Evolutionary conservation across 2,888 invertebrate species (phyloP), one percentile per base, ranked within the genome.

Genomic region (Steinernema carpocapsae): DNA sequence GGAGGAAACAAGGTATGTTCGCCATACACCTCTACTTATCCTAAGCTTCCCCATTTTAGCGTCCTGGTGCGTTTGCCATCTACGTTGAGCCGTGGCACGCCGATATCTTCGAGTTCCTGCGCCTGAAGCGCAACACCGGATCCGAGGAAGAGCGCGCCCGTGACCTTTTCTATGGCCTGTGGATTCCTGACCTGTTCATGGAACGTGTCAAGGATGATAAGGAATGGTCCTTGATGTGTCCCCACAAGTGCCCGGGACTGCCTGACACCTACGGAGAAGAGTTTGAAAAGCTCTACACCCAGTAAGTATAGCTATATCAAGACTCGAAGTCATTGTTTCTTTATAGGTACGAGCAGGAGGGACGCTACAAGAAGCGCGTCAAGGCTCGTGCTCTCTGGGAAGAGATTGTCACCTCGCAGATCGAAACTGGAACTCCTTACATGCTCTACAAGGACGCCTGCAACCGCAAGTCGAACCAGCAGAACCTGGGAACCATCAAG

Each of bases 31-130:
- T 37, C 37, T 45, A 14, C 29, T 12, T 22, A 19, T 19, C 19
- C 22, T 6, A 45, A 14, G 64, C 1, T 6, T 48, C n/a, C 48
- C 6, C n/a, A 64, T 37, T 37, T 37, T 29, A 91, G 91, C 90
- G 97, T 78, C 97, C 97, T 0, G 97, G 97, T 26, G 97, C 97
- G 1, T 96, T 97, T 90, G 96, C 99, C 19, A 92, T 99, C 77
- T 99, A 99, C 87, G 89, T 99, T 72, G 99, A 99, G 89, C 99
- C 99, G 0, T 99, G 99, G 99, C 99, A 99, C 89, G 93, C 94
- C 0, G 97, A 99, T 88, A 91, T 99, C 76, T 94, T 96, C 88
- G 95, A 95, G 76, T 99, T 97, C 89, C 89, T 99, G 72, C 94
- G 97, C 88, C 90, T 97, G 71, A 94, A 93, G 87, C 97, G 96